Conservation (phyloP, 2,797 vertebrate genomes). For the Melanogrammus aeglefinus region DNA sequence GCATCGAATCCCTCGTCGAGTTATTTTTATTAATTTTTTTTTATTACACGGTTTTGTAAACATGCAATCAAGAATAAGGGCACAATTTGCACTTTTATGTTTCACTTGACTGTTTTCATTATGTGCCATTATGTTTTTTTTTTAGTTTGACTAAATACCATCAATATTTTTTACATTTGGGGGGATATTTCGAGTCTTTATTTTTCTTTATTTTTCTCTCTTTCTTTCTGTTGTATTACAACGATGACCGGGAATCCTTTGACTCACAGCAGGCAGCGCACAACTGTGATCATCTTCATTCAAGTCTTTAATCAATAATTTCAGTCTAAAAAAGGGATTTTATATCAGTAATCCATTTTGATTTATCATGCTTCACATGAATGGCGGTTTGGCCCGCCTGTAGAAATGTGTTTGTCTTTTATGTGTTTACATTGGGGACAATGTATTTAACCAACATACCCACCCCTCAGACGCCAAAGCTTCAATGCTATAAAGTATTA, state of each 20-base stretch:
- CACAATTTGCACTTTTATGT: conserved; percentile 54
- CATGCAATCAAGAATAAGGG: conserved; percentile 59
- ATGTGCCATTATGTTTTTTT: conserved; percentile 20
- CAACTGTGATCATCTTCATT: conserved; percentile 60
- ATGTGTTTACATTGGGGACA: background rate
- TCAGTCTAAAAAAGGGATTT: conserved; percentile 14
- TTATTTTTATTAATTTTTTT: conserved; percentile 42
- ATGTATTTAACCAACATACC: background rate
- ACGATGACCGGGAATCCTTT: conserved; percentile 34
- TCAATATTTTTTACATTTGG: background rate
- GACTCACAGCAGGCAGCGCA: conserved; percentile 32
- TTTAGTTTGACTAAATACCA: conserved; percentile 8
- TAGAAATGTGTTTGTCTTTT: background rate
- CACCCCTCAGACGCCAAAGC: background rate
- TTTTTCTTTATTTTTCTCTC: no score
- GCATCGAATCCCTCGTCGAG: conserved; percentile 56
- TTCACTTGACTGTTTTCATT: conserved; percentile 34
- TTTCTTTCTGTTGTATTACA: conserved; percentile 24
- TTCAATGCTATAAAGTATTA: background rate
- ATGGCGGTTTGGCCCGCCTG: background rate
- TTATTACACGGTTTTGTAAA: conserved; percentile 47
- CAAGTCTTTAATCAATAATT: conserved; percentile 39
- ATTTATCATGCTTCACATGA: background rate
- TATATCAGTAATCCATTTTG: background rate
- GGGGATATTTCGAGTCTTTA: conserved; percentile 20